Base-by-base conservation (phyloP, 2,113 vertebrate species). In the Gavia stellata region DNA sequence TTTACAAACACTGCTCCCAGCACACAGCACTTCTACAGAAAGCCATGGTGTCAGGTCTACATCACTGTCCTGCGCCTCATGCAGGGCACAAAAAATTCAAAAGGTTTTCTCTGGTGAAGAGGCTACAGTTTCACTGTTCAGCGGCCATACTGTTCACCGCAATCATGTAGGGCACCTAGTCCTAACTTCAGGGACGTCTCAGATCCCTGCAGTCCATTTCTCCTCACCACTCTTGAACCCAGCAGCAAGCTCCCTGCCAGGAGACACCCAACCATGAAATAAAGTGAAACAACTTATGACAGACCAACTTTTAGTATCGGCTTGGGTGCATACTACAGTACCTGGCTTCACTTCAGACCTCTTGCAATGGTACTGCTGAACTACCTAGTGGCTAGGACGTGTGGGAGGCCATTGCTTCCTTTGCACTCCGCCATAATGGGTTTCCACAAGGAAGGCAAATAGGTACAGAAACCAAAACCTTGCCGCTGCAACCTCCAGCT, bases 31-130 rank as follows among this genome's bases (percentile, higher is more conserved):
- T 12, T 44, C 8, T 1, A 5, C 4, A n/a, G 29, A 26, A n/a
- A 81, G 14, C 15, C 6, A 2, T 0, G 6, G 16, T 3, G 14
- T 9, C 42, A 65, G 29, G 17, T 12, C 26, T 24, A 8, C 3
- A 7, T 17, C 81, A 12, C n/a, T 6, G 7, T 21, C 6, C 78
- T 12, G 33, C 21, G 40, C 34, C 42, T 53, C 34, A 15, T 3
- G 8, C 34, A 25, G 47, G 56, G 21, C 73, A 85, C 38, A 44
- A 10, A 89, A 12, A 0, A 1, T 47, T 18, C 7, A 5, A 42
- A 5, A 13, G 25, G 0, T 7, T 11, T 63, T 4, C n/a, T 17
- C 17, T 7, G 56, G 17, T 0, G n/a, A 52, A 19, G 34, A 4
- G 23, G 47, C 55, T 49, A 63, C 53, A 16, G 6, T 1, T 14